A percentile compares a stretch with the other conserved stretches of the same genome.
phyloP scores from a whole-genome alignment of 2,113 vertebrate genomes.

The Entomyzon cyanotis region DNA sequence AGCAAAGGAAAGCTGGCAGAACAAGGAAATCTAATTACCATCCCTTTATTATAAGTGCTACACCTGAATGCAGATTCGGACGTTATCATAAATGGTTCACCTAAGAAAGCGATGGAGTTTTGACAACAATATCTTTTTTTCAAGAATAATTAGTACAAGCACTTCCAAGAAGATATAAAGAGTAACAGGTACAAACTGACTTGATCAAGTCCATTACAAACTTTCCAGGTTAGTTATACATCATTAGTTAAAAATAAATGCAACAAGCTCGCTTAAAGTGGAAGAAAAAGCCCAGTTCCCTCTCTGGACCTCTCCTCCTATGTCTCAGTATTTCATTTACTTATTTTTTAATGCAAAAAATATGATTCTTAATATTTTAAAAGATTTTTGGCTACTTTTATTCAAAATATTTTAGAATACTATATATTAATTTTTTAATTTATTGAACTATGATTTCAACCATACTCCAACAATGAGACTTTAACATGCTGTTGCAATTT shows the following conservation, averaged over 20 bases:
- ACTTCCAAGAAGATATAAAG: slow-evolving; percentile 43
- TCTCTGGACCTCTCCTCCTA: not conserved
- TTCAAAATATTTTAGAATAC: not conserved
- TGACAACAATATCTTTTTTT: slow-evolving; percentile 57
- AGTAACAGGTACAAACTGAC: slow-evolving; percentile 51
- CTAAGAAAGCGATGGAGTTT: slow-evolving; percentile 38
- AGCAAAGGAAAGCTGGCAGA: slow-evolving; percentile 7
- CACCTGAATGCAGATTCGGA: slow-evolving; percentile 54
- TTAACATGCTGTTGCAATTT: not conserved
- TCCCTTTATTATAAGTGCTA: slow-evolving; percentile 24
- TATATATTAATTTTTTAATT: not conserved
- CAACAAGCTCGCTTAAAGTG: not conserved
- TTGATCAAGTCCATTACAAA: not conserved
- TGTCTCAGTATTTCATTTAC: not conserved
- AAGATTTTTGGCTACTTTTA: not conserved
- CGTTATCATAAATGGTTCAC: slow-evolving; percentile 27
- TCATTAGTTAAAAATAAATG: not conserved
- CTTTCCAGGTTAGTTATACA: not conserved
- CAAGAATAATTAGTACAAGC: slow-evolving; percentile 42
- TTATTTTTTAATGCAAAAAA: not conserved
- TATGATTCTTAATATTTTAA: not conserved
- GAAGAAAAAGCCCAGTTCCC: not conserved
- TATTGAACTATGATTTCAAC: not conserved
- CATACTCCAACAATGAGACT: not conserved
- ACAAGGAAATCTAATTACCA: slow-evolving; percentile 45